A percentile compares a stretch with the other conserved stretches of the same genome.
These are phyloP conservation scores for Pelagia noctiluca DNA, from an alignment of 30 jellyfish, hydroid and myxozoan genomes.

Conservation along the genomic window DNA sequence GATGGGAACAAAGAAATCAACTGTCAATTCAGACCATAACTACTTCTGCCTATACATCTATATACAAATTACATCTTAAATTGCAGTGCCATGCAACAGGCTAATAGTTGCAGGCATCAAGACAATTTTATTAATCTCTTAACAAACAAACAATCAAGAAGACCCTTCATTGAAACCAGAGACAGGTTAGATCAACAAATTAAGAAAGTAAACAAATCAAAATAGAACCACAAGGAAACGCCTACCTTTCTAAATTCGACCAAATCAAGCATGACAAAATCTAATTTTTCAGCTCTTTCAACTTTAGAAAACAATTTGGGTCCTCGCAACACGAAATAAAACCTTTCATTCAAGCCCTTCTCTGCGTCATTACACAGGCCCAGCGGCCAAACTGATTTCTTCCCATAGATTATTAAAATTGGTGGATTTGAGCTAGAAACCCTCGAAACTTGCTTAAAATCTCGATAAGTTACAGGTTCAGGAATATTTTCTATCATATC, in stretches of 20 bases:
- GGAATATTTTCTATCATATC: constrained; percentile 3
- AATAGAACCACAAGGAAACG: background rate
- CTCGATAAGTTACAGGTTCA: constrained; percentile 26
- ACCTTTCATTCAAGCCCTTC: constrained; percentile 71
- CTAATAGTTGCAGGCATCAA: too few species aligned
- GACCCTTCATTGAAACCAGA: background rate
- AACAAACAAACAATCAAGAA: too few species aligned
- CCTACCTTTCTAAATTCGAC: constrained; percentile 83
- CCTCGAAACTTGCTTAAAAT: constrained; percentile 80
- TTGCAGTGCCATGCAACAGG: too few species aligned
- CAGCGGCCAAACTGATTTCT: constrained; percentile 82
- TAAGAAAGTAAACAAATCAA: background rate
- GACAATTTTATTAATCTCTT: too few species aligned
- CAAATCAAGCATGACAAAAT: constrained; percentile 68
- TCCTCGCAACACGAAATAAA: constrained; percentile 78
- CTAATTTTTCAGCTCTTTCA: constrained; percentile 49
- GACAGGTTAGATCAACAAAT: background rate
- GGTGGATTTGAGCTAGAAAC: constrained; percentile 53
- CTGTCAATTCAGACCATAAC: too few species aligned
- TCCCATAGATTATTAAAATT: constrained; percentile 63
- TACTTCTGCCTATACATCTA: too few species aligned
- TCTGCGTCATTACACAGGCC: constrained; percentile 74
- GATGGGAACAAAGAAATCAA: too few species aligned
- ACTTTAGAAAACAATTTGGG: constrained; percentile 65
- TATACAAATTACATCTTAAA: too few species aligned